phyloP scores from a whole-genome alignment of 2,797 vertebrate genomes.

The Ciconia nigra region DNA sequence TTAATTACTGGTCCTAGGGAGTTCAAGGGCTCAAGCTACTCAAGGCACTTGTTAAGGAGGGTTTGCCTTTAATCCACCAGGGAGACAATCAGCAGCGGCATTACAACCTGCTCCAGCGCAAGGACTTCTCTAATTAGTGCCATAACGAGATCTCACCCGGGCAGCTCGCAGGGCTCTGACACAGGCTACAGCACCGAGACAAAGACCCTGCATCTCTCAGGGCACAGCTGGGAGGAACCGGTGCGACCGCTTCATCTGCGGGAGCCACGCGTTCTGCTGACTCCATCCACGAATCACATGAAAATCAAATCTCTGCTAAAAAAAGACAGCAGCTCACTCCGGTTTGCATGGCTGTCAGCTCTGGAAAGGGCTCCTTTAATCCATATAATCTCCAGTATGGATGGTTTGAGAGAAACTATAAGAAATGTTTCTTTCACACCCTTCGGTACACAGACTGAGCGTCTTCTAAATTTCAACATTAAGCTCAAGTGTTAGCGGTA shows the following conservation, averaged over 20 bases:
- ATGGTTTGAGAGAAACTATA: neutral
- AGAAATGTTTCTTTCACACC: neutral
- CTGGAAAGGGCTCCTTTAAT: neutral
- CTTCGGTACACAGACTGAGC: neutral
- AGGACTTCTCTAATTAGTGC: constrained; percentile 76
- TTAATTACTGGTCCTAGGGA: constrained; percentile 85
- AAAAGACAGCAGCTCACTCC: accelerated
- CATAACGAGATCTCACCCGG: neutral
- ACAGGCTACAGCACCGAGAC: neutral
- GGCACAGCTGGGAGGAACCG: neutral
- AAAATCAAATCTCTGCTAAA: neutral
- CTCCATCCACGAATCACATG: neutral
- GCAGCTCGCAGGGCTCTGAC: neutral
- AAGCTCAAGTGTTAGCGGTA: neutral
- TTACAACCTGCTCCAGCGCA: constrained; percentile 22
- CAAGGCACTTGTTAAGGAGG: constrained; percentile 72
- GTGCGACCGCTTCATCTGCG: accelerated
- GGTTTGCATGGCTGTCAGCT: neutral
- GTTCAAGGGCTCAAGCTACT: constrained; percentile 75
- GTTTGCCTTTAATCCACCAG: constrained; percentile 79
- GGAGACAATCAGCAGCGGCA: constrained; percentile 84
- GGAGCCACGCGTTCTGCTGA: neutral
- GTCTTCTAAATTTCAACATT: neutral
- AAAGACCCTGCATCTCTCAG: neutral
- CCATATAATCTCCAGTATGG: accelerated